Evolutionary conservation across 2,888 invertebrate genomes (phyloP), one percentile per base, ranked within the genome.

Genomic region (Microchrysa polita): DNA sequence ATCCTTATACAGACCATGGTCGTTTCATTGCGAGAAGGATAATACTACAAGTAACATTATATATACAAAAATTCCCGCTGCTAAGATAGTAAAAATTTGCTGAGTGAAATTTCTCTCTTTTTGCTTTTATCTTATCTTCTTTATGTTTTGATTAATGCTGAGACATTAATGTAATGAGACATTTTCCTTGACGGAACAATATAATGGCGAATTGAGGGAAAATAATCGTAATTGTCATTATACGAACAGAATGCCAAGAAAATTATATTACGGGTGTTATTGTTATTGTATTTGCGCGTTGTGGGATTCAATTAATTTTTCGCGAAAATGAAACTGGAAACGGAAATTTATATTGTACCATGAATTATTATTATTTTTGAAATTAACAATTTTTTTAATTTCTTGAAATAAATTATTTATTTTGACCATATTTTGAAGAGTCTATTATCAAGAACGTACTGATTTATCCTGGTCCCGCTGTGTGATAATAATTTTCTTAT

Each of bases 81-180:
- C 20, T 7, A 20, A 55, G 22, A 12, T 12, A 34, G 16, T 5
- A 18, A 44, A 72, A 59, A 60, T n/a, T 52, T 5, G 55, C 48
- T 34, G 72, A 52, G 16, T 16, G 61, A 72, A 60, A 72, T 23
- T 72, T 59, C 67, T 67, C 27, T 55, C 72, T 72, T 34, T 7
- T 34, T 5, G 2, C 27, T 34, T 34, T 7, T 34, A 34, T 34
- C 27, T 34, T 72, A 72, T 72, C 59, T 44, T 23, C 14, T 60
- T 27, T 53, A 16, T 18, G 16, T 63, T 61, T 16, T 75, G 73
- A 75, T 73, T 75, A 73, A 75, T 75, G 73, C 44, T 53, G 52
- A 59, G 48, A 65, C 75, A 75, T 75, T 75, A 73, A 57, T 61
- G 73, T 75, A 75, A 75, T 75, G 75, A 75, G 73, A 73, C 75